Percentiles rank a stretch among this genome's conserved stretches.
phyloP scores from a whole-genome alignment of 2,797 vertebrate genomes.

The Hydrocynus forskahlii region DNA sequence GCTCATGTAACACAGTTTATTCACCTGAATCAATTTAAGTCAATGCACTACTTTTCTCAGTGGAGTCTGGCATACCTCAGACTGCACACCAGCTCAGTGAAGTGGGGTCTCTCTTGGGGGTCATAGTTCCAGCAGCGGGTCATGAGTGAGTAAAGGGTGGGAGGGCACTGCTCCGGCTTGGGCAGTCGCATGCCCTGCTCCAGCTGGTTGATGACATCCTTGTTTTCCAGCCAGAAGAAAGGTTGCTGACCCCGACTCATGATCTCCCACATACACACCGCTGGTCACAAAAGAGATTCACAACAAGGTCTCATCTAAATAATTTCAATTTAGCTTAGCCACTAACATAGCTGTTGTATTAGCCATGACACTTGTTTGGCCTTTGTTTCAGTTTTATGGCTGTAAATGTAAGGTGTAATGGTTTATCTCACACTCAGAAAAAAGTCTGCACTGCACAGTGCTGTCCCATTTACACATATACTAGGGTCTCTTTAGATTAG shows the following conservation, averaged over 20 bases:
- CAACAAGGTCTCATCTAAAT: not conserved
- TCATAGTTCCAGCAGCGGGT: conserved; percentile 93
- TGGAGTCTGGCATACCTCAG: conserved; percentile 80
- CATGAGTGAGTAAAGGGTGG: conserved; percentile 90
- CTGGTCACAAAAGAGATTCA: conserved; percentile 67
- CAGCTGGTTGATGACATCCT: conserved; percentile 93
- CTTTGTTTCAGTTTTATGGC: too few species aligned
- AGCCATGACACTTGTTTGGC: too few species aligned
- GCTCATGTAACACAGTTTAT: not conserved
- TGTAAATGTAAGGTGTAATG: too few species aligned
- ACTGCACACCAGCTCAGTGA: conserved; percentile 89
- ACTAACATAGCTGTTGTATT: too few species aligned
- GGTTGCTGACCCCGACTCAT: conserved; percentile 93
- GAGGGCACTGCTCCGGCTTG: conserved; percentile 88
- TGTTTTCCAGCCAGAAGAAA: conserved; percentile 97
- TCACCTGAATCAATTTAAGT: not conserved
- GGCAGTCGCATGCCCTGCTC: conserved; percentile 91
- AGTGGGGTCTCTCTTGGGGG: conserved; percentile 86
- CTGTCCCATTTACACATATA: too few species aligned
- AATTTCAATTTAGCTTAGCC: not conserved
- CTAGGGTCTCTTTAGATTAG: too few species aligned
- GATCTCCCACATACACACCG: conserved; percentile 98
- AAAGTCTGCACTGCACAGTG: too few species aligned
- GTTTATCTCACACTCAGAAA: too few species aligned
- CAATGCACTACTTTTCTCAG: not conserved